A percentile compares a stretch with the other conserved stretches of the same genome.
Conservation (phyloP, 2,797 vertebrate genomes). For the Pseudochirops cupreus region DNA sequence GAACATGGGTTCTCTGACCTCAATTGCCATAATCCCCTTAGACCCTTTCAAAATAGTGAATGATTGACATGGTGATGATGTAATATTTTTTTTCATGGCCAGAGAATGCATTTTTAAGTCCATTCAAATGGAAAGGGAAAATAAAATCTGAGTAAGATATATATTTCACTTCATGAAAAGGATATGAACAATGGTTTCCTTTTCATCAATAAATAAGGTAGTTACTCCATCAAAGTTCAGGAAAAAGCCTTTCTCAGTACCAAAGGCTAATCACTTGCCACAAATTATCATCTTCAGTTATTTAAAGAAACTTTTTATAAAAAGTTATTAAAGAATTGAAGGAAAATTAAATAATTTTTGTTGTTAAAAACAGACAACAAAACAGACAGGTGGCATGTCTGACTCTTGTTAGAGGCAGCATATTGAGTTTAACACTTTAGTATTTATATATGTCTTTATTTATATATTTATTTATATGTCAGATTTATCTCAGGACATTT, state of each 20-base stretch:
- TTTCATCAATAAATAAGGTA: neutral
- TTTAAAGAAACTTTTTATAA: neutral
- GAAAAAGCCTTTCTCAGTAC: neutral
- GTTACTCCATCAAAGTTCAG: neutral
- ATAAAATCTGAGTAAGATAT: neutral
- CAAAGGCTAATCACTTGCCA: neutral
- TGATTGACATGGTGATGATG: neutral
- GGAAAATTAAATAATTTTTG: neutral
- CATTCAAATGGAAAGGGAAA: neutral
- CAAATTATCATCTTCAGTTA: conserved; percentile 2
- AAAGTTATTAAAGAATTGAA: neutral
- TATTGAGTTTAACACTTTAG: neutral
- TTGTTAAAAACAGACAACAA: neutral
- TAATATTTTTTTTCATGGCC: neutral
- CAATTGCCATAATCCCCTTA: neutral
- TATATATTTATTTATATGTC: too few species aligned
- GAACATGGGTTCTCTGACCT: neutral
- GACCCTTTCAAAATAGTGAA: neutral
- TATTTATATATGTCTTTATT: neutral
- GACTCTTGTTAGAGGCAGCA: neutral
- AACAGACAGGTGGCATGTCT: neutral
- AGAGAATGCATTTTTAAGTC: neutral
- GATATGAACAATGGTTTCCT: neutral
- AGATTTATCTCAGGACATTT: neutral
- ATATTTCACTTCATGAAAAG: neutral